A percentile compares a stretch with the other conserved stretches of the same genome.
Evolutionary conservation across 2,797 vertebrate genomes (phyloP).

Genomic region (Trachops cirrhosus): DNA sequence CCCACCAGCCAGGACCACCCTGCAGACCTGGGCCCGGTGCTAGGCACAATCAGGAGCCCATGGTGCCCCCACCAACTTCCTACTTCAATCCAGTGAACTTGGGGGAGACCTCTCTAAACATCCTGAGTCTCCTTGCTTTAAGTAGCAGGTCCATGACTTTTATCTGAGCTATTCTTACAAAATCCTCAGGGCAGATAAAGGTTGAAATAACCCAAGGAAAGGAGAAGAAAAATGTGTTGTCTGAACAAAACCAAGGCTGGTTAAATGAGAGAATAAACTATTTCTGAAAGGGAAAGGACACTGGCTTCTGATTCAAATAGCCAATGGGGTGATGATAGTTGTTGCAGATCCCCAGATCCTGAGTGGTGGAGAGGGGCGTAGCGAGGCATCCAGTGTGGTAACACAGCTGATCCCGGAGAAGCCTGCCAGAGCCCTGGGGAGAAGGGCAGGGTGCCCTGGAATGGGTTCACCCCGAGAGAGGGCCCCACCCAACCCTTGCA

Average conservation of each 20-base stretch:
- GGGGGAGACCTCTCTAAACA: background rate
- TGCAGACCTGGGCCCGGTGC: background rate
- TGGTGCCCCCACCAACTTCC: background rate
- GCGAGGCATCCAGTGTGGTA: background rate
- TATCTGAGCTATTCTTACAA: background rate
- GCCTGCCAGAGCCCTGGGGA: background rate
- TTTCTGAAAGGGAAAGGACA: background rate
- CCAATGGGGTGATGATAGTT: background rate
- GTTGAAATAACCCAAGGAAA: background rate
- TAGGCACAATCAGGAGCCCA: background rate
- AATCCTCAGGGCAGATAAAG: no score
- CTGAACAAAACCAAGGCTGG: background rate
- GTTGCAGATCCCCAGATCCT: background rate
- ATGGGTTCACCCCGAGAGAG: background rate
- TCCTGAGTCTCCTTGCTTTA: background rate
- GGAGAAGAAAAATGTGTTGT: background rate
- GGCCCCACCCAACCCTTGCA: background rate
- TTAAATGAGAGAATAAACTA: background rate
- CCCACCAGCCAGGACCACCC: background rate
- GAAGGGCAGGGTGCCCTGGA: background rate
- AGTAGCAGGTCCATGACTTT: background rate
- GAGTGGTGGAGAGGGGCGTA: background rate
- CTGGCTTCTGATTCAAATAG: background rate
- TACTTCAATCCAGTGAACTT: background rate
- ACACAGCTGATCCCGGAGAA: background rate